phyloP scores from a whole-genome alignment of 2,797 vertebrate genomes.

The Lutra lutra region DNA sequence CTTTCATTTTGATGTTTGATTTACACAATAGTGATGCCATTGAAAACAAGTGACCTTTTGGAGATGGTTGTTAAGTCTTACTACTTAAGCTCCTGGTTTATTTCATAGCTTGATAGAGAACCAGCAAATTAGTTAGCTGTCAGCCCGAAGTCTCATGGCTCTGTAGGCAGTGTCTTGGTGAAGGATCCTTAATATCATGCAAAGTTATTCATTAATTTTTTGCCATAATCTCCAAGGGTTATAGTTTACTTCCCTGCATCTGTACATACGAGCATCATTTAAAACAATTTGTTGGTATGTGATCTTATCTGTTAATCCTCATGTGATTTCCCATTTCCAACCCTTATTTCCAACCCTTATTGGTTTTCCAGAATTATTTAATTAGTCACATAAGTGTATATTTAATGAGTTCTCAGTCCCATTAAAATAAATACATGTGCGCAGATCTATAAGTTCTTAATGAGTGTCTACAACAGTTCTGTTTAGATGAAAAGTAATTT shows the following conservation, averaged over 20 bases:
- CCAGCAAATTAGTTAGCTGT: constrained; percentile 54
- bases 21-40: constrained; percentile 5
- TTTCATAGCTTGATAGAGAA: constrained; percentile 3
- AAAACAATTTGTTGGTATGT: constrained; percentile 73
- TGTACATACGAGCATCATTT: constrained; percentile 55
- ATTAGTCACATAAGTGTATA: constrained; percentile 54
- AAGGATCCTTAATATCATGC: constrained; percentile 70
- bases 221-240: constrained; percentile 64
- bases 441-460: neutral
- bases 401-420: constrained; percentile 64
- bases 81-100: neutral
- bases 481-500: constrained; percentile 60
- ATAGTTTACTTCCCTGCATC: constrained; percentile 73
- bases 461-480: neutral
- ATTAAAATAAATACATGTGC: constrained; percentile 38
- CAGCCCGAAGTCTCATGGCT: constrained; percentile 42
- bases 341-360: neutral
- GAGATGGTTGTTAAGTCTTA: neutral
- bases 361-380: constrained; percentile 66
- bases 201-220: constrained; percentile 71
- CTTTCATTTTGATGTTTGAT: neutral
- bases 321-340: constrained; percentile 52
- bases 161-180: constrained; percentile 30
- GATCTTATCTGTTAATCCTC: constrained; percentile 72
- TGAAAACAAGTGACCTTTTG: neutral